A percentile compares a stretch with the other conserved stretches of the same genome.
These are phyloP conservation scores for Tricholauxania praeusta DNA, from an alignment of 2,888 invertebrate species.

Conservation along the genomic window DNA sequence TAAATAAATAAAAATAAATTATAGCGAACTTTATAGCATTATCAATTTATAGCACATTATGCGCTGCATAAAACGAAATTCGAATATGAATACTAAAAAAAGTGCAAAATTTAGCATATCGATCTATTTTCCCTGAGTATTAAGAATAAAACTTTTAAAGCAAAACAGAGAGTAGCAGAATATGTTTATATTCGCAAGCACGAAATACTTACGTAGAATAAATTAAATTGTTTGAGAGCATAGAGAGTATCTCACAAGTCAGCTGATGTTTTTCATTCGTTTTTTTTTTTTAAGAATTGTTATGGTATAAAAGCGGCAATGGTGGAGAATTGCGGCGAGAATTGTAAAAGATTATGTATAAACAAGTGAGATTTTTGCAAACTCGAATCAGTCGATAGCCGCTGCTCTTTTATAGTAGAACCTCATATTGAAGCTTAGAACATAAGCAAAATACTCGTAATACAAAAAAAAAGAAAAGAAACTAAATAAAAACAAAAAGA, in stretches of 20 bases:
- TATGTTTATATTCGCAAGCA: too few relatives aligned
- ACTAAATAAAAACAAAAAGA: not conserved
- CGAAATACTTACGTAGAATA: too few relatives aligned
- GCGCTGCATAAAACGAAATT: too few relatives aligned
- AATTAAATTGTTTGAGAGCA: not conserved
- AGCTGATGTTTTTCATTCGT: not conserved
- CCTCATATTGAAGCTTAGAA: not conserved
- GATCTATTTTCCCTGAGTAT: too few relatives aligned
- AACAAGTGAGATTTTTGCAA: conserved; percentile 28
- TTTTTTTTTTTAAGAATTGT: not conserved
- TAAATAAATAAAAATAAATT: too few relatives aligned
- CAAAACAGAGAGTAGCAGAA: too few relatives aligned
- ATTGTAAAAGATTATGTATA: conserved; percentile 9
- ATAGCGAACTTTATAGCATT: too few relatives aligned
- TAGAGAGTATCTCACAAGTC: not conserved
- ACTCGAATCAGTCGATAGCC: conserved; percentile 26
- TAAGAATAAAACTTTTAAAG: too few relatives aligned
- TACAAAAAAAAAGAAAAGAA: not conserved
- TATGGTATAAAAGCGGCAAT: not conserved
- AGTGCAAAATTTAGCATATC: too few relatives aligned
- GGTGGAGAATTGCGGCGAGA: not conserved
- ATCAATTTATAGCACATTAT: too few relatives aligned
- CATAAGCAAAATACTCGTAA: not conserved
- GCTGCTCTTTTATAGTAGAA: not conserved
- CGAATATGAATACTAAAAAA: too few relatives aligned